Evolutionary conservation across 2,797 vertebrate genomes (phyloP).

Genomic region (Alexandromys oeconomus): DNA sequence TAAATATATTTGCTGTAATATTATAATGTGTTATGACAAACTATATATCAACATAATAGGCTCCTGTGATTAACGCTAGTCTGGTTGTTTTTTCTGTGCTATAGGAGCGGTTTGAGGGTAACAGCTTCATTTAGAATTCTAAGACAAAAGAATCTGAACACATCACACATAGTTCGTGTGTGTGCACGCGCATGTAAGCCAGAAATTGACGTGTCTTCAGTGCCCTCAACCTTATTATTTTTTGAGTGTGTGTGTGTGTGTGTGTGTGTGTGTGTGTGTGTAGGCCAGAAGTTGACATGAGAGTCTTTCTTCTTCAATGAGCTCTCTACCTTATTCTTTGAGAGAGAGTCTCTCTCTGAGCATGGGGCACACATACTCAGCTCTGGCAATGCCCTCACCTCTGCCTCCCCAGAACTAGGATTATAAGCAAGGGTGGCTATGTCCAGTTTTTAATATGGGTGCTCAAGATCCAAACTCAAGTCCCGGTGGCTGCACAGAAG

Average conservation of each 20-base stretch:
- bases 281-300: not conserved
- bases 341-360: not conserved
- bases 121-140: not conserved
- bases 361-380: not conserved
- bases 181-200: too few species aligned
- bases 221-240: too few species aligned
- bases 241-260: not conserved
- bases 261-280: not conserved
- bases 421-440: not conserved
- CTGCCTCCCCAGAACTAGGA: not conserved
- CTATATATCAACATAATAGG: constrained; percentile 70
- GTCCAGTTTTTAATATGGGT: not conserved
- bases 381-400: not conserved
- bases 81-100: not conserved
- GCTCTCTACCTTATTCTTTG: not conserved
- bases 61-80: constrained; percentile 69
- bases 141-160: not conserved
- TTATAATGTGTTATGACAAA: constrained; percentile 80
- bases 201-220: not conserved
- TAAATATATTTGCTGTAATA: constrained; percentile 75
- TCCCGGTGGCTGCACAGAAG: too few species aligned
- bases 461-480: not conserved
- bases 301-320: not conserved
- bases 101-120: constrained; percentile 8
- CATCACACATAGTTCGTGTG: not conserved